phyloP scores from a whole-genome alignment of 2,797 vertebrate species.

The Orientallactaga sibirica region DNA sequence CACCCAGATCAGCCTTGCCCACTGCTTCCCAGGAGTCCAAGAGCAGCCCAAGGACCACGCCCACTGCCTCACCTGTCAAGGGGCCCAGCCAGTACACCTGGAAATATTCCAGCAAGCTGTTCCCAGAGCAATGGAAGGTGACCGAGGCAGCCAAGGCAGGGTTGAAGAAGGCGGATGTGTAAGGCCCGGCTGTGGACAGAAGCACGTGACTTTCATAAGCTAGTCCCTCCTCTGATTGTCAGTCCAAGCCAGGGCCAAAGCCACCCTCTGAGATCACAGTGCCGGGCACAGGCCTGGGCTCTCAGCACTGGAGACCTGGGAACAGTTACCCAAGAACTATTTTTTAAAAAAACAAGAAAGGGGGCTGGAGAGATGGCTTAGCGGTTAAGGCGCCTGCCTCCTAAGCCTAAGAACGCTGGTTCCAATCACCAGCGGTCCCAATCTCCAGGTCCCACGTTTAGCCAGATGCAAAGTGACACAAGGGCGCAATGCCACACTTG shows the following conservation, averaged over 20 bases:
- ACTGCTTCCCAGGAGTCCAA: too few relatives aligned
- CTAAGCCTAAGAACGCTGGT: too few relatives aligned
- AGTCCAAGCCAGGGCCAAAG: not conserved
- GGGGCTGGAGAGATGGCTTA: not conserved
- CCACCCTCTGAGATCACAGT: fast-evolving
- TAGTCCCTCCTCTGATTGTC: not conserved
- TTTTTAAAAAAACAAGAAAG: too few relatives aligned
- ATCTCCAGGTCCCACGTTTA: too few relatives aligned
- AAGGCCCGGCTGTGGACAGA: slow-evolving; percentile 87
- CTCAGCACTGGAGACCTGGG: fast-evolving
- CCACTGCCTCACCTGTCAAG: slow-evolving; percentile 85
- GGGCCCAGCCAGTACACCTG: slow-evolving; percentile 95
- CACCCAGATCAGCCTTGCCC: not conserved
- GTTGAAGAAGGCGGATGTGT: slow-evolving; percentile 93
- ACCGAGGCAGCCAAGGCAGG: slow-evolving; percentile 91
- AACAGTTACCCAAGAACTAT: too few relatives aligned
- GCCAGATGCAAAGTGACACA: too few relatives aligned
- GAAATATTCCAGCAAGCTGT: slow-evolving; percentile 89
- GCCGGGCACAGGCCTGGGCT: not conserved
- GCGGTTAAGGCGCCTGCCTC: too few relatives aligned
- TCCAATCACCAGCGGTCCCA: too few relatives aligned
- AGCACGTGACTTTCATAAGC: fast-evolving
- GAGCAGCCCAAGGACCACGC: too few relatives aligned
- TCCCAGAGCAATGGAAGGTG: slow-evolving; percentile 94
- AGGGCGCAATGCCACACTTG: too few relatives aligned